Conservation (phyloP, 2,113 vertebrate species). For the Rhea americana region DNA sequence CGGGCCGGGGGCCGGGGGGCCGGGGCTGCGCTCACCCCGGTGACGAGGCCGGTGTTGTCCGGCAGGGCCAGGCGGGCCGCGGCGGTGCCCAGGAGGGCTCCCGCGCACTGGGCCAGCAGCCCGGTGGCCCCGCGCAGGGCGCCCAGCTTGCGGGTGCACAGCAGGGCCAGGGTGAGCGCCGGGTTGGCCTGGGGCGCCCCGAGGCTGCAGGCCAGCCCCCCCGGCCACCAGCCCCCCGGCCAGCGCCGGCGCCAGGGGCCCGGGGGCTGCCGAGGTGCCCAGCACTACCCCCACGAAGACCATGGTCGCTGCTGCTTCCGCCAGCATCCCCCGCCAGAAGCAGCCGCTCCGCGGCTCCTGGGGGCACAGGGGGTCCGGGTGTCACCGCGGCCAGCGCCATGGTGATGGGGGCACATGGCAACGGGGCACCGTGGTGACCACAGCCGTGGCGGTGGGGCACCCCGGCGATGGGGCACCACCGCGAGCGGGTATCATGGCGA, state of each 20-base stretch:
- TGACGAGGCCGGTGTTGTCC: constrained; percentile 64
- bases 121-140: constrained; percentile 64
- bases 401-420: not conserved
- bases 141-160: constrained; percentile 80
- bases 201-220: constrained; percentile 75
- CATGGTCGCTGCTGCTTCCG: constrained; percentile 78
- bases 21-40: constrained; percentile 67
- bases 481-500: not conserved
- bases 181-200: constrained; percentile 85
- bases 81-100: constrained; percentile 75
- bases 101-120: constrained; percentile 80
- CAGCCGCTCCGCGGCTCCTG: constrained; percentile 76
- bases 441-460: no score
- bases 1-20: rapidly evolving
- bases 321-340: constrained; percentile 80
- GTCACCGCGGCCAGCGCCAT: not conserved
- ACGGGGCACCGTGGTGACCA: not conserved
- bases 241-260: constrained; percentile 75
- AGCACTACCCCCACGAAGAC: constrained; percentile 80
- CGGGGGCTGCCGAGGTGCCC: constrained; percentile 66
- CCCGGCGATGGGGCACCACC: not conserved
- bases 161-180: constrained; percentile 79
- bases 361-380: rapidly evolving
- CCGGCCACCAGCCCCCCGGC: constrained; percentile 77
- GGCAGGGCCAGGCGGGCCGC: constrained; percentile 75